These are phyloP conservation scores for Toxotes jaculatrix DNA, from an alignment of 2,113 vertebrate species.

Conservation along the genomic window DNA sequence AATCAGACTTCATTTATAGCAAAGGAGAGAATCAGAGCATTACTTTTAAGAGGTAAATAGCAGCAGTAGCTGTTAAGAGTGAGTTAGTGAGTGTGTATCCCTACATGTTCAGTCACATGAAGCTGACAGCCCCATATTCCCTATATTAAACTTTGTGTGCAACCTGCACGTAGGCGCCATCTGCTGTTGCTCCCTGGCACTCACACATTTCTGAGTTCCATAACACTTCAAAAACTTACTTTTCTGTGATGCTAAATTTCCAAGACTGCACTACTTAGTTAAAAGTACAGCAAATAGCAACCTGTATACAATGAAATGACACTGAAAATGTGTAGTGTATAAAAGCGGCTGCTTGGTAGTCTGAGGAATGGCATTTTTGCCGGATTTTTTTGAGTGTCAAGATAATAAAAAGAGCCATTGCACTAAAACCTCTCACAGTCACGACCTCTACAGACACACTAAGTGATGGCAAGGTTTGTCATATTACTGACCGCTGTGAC, in stretches of 20 bases:
- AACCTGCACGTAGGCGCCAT: conserved; percentile 7
- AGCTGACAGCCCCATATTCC: not conserved
- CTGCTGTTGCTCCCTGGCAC: conserved; percentile 35
- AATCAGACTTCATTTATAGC: conserved; percentile 32
- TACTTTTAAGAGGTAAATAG: conserved; percentile 16
- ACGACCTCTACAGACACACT: not conserved
- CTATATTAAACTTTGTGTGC: not conserved
- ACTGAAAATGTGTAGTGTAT: not conserved
- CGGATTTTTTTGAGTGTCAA: not conserved
- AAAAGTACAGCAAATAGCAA: not conserved
- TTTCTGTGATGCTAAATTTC: not conserved
- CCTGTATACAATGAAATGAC: not conserved
- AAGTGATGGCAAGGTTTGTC: not conserved
- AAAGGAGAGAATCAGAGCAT: not conserved
- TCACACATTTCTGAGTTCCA: conserved; percentile 10
- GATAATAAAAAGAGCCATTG: conserved; percentile 1
- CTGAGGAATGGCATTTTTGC: not conserved
- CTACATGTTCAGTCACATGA: conserved; percentile 8
- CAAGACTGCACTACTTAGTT: not conserved
- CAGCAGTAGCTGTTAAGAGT: conserved; percentile 21
- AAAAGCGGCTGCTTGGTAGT: not conserved
- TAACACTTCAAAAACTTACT: not conserved
- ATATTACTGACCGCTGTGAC: not conserved
- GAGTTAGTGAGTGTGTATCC: not conserved
- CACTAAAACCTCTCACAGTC: not conserved